phyloP scores from a whole-genome alignment of 2,797 vertebrate genomes.

The Mergus octosetaceus region DNA sequence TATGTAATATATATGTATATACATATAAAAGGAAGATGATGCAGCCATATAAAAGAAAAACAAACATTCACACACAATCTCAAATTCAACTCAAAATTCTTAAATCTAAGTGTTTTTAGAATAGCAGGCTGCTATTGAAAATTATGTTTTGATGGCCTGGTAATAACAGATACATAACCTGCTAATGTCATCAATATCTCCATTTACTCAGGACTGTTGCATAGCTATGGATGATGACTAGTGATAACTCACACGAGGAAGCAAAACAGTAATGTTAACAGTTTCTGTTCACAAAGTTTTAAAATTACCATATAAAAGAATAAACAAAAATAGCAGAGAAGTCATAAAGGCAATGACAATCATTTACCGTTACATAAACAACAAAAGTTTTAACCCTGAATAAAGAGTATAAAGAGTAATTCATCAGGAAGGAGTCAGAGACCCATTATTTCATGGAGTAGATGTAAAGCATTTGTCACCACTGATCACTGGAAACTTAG shows the following conservation, averaged over 20 bases:
- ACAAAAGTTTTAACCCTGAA: background rate
- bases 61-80: background rate
- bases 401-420: background rate
- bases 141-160: background rate
- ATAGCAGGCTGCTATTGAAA: background rate
- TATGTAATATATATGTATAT: too few species aligned
- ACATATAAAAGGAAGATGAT: background rate
- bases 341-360: background rate
- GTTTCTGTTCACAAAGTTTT: background rate
- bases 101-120: background rate
- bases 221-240: background rate
- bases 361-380: background rate
- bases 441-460: background rate
- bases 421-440: background rate
- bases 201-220: background rate
- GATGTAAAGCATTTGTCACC: background rate
- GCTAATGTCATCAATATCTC: background rate
- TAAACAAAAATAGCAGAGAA: background rate
- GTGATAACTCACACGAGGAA: background rate
- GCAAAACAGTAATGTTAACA: background rate
- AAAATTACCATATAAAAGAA: background rate
- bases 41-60: background rate
- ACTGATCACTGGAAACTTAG: background rate
- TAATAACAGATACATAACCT: background rate
- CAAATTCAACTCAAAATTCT: background rate